Evolutionary conservation across 2,888 invertebrate genomes (phyloP).

Genomic region (Scaptodrosophila latifasciaeformis): DNA sequence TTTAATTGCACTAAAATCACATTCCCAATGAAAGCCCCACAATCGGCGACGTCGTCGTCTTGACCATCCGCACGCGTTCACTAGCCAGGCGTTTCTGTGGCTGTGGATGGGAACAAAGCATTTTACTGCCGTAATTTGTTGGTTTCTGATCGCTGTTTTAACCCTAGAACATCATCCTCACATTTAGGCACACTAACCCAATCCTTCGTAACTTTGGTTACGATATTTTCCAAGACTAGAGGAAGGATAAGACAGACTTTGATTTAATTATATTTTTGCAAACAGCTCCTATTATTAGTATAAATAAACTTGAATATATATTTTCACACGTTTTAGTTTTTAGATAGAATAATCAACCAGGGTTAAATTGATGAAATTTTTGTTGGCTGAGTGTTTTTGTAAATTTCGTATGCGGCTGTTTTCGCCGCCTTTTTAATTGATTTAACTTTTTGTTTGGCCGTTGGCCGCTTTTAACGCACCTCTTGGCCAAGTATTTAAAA

Average conservation of each 20-base stretch:
- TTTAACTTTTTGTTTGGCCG: background rate
- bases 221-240: too few relatives aligned
- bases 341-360: too few relatives aligned
- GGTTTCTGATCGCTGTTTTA: background rate
- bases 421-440: background rate
- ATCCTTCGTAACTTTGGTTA: too few relatives aligned
- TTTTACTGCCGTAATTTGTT: background rate
- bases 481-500: conserved; percentile 14
- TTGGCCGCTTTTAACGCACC: background rate
- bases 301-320: too few relatives aligned
- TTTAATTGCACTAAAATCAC: conserved; percentile 6
- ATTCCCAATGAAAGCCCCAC: background rate
- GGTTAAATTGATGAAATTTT: background rate
- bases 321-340: too few relatives aligned
- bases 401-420: background rate
- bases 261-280: too few relatives aligned
- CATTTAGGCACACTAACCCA: too few relatives aligned
- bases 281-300: too few relatives aligned
- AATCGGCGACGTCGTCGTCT: too few relatives aligned
- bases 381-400: background rate
- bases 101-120: background rate
- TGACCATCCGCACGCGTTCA: conserved; percentile 7
- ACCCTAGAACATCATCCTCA: too few relatives aligned
- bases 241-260: too few relatives aligned
- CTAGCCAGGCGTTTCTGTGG: conserved; percentile 1